These are phyloP conservation scores for Coelopa pilipes DNA, from an alignment of 2,888 invertebrate species.

Conservation along the genomic window DNA sequence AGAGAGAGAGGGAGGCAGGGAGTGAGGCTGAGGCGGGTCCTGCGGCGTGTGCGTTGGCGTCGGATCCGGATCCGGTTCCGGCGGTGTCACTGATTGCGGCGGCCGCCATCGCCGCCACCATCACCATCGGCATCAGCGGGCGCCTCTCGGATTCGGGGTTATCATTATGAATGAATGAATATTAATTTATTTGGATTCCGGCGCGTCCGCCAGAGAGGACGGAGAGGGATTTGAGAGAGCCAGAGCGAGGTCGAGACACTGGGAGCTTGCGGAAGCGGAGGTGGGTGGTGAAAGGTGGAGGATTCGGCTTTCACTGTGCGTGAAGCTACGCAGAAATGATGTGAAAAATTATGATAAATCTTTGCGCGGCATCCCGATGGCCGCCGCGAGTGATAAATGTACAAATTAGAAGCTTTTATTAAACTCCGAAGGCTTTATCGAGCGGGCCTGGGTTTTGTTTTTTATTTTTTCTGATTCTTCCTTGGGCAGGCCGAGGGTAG, in stretches of 20 bases:
- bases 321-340: background rate
- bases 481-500: no score
- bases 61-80: background rate
- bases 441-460: background rate
- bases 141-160: constrained; percentile 21
- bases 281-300: background rate
- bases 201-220: background rate
- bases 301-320: background rate
- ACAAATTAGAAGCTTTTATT: background rate
- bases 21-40: no score
- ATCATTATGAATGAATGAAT: constrained; percentile 34
- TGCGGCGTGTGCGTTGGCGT: background rate
- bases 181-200: constrained; percentile 33
- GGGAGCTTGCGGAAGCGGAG: no score
- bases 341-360: constrained; percentile 26
- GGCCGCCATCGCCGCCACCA: constrained; percentile 1
- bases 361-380: constrained; percentile 4
- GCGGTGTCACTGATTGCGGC: background rate
- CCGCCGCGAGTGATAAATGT: background rate
- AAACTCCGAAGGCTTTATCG: background rate
- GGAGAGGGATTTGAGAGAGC: no score
- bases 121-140: constrained; percentile 7
- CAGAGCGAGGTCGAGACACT: no score
- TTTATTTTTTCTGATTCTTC: no score
- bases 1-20: no score